These are phyloP conservation scores for Diuraphis noxia DNA, from an alignment of 1,140 invertebrate genomes.

Conservation along the genomic window DNA sequence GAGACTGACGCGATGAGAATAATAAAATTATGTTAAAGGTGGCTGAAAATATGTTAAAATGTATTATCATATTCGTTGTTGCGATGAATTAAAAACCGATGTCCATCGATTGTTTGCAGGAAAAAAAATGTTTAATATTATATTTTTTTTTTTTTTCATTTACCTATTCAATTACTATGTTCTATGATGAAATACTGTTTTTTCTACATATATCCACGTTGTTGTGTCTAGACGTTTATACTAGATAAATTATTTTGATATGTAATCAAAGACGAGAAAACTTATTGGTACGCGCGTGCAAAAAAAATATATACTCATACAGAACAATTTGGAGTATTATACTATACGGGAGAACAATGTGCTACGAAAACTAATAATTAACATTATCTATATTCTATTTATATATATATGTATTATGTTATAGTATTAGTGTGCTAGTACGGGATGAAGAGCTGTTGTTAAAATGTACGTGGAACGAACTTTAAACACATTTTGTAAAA, in stretches of 20 bases:
- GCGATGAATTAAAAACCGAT: not conserved
- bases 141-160: not conserved
- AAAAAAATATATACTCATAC: not conserved
- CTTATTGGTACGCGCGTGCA: not conserved
- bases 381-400: not conserved
- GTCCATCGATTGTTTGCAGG: not conserved
- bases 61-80: not conserved
- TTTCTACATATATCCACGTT: not conserved
- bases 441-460: not conserved
- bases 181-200: not conserved
- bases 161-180: not conserved
- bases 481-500: constrained; percentile 30
- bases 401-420: not conserved
- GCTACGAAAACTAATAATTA: not conserved
- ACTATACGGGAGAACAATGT: not conserved
- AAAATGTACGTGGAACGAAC: constrained; percentile 12
- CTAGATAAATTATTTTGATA: not conserved
- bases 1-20: not conserved
- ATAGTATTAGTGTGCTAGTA: not conserved
- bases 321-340: not conserved
- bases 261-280: not conserved
- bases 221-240: not conserved
- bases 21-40: not conserved
- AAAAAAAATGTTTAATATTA: not conserved
- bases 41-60: not conserved